Percentiles rank a stretch among this genome's conserved stretches.
phyloP scores from a whole-genome alignment of 2,888 invertebrate species.

The Adelphocoris suturalis region DNA sequence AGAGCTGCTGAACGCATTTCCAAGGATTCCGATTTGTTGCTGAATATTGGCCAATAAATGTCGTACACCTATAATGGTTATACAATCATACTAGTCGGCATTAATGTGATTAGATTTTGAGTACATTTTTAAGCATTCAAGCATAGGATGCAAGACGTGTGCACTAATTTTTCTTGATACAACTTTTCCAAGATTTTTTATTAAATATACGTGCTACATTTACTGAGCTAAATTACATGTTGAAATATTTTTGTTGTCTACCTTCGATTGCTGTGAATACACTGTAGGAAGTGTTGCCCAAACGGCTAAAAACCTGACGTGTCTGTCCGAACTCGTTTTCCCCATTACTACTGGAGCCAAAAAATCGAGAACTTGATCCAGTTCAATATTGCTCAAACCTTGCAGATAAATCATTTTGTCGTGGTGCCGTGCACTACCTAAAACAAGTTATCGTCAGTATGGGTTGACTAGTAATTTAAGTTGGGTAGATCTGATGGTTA shows the following conservation, averaged over 20 bases:
- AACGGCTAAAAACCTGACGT: conserved; percentile 85
- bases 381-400: conserved; percentile 84
- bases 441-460: conserved; percentile 64
- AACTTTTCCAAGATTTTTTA: too few species aligned
- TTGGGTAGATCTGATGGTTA: too few species aligned
- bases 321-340: conserved; percentile 77
- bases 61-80: conserved; percentile 80
- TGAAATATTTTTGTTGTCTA: conserved; percentile 22
- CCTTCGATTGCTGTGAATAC: conserved; percentile 75
- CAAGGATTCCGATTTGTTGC: conserved; percentile 84
- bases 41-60: conserved; percentile 85
- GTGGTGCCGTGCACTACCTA: conserved; percentile 84
- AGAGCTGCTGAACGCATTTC: conserved; percentile 85
- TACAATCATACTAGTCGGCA: too few species aligned
- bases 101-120: too few species aligned
- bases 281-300: conserved; percentile 82
- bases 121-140: too few species aligned
- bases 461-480: too few species aligned
- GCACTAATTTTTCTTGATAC: too few species aligned
- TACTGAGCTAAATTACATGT: too few species aligned
- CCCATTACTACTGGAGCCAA: conserved; percentile 80
- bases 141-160: too few species aligned
- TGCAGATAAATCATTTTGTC: conserved; percentile 86
- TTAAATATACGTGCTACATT: too few species aligned
- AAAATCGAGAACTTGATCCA: conserved; percentile 81